Evolutionary conservation across 2,797 vertebrate genomes (phyloP).

Genomic region (Coregonus suidteri): DNA sequence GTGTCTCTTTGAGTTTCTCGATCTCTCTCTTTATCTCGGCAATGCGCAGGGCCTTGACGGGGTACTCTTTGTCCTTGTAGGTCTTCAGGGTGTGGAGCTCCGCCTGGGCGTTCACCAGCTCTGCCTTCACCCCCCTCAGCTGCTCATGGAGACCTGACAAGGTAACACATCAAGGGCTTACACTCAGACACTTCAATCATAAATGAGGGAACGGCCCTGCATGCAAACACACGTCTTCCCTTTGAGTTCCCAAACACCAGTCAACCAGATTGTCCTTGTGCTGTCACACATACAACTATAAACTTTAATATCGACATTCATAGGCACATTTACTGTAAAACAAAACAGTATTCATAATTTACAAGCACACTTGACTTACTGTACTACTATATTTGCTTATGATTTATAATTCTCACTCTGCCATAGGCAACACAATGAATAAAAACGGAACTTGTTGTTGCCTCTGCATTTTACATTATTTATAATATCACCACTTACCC

Average conservation of each 20-base stretch:
- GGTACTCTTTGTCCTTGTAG: constrained; percentile 48
- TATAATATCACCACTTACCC: constrained; percentile 30
- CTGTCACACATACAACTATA: neutral
- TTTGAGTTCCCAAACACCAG: no score
- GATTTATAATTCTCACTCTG: neutral
- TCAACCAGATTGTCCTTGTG: neutral
- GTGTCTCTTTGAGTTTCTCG: constrained; percentile 31
- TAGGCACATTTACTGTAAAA: neutral
- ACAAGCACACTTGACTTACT: neutral
- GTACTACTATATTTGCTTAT: neutral
- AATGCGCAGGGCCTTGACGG: constrained; percentile 45
- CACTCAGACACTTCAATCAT: neutral
- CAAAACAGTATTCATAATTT: neutral
- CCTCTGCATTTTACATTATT: neutral
- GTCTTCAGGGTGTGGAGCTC: constrained; percentile 41
- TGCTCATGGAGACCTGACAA: constrained; percentile 39
- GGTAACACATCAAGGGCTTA: neutral
- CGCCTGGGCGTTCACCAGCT: constrained; percentile 30
- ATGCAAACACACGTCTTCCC: no score
- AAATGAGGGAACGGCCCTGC: neutral
- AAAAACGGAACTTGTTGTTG: neutral
- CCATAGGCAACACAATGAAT: neutral
- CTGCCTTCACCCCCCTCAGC: constrained; percentile 20
- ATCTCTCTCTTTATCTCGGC: constrained; percentile 39
- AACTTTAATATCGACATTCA: neutral